A percentile compares a stretch with the other conserved stretches of the same genome.
These are phyloP conservation scores for Epinephelus coioides DNA, from an alignment of 2,797 vertebrate species.

Conservation along the genomic window DNA sequence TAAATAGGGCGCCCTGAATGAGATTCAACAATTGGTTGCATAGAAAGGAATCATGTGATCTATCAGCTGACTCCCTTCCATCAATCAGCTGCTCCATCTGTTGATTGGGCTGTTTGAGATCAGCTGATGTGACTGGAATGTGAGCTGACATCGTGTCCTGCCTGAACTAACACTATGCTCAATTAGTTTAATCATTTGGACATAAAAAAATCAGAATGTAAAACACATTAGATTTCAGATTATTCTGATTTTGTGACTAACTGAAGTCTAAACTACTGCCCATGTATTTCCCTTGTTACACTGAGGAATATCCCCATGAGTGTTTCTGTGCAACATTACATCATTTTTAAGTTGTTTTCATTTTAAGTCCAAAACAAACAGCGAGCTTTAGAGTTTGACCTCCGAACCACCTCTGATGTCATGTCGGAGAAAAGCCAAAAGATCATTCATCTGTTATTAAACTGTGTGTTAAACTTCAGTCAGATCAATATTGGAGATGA, in stretches of 20 bases:
- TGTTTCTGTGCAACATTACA: not conserved
- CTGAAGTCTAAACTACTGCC: not conserved
- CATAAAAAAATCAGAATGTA: no score
- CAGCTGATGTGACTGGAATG: no score
- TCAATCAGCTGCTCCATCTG: no score
- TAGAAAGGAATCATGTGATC: no score
- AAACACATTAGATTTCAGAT: not conserved
- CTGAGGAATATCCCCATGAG: no score
- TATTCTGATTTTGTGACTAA: not conserved
- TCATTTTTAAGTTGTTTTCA: not conserved
- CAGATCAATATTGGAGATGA: slow-evolving; percentile 30
- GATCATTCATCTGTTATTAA: slow-evolving; percentile 26
- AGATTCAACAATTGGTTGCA: no score
- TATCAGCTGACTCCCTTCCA: no score
- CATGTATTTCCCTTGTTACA: not conserved
- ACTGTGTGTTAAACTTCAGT: slow-evolving; percentile 23
- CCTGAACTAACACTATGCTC: no score
- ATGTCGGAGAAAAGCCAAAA: slow-evolving; percentile 1
- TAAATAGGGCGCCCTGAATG: no score
- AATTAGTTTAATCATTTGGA: no score
- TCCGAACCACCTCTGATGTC: not conserved
- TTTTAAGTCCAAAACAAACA: not conserved
- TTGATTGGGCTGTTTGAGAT: no score
- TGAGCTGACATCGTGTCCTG: no score
- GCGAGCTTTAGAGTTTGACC: not conserved